Conservation (phyloP, 2,888 invertebrate species). For the Athrips mouffetella region DNA sequence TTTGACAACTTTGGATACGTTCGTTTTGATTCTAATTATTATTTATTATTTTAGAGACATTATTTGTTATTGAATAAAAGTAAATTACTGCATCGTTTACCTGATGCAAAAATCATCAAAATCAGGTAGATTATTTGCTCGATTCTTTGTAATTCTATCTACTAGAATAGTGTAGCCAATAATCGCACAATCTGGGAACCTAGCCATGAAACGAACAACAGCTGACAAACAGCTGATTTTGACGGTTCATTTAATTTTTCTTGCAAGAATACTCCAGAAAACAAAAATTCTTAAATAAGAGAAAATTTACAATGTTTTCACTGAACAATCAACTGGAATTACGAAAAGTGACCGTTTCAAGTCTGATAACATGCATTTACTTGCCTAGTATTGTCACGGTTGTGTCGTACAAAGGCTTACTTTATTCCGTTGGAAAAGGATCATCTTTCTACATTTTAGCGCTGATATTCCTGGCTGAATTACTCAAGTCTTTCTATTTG, state of each 20-base stretch:
- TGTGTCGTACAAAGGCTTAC: constrained; percentile 75
- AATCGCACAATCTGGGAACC: too few relatives aligned
- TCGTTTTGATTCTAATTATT: too few relatives aligned
- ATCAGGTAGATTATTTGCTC: too few relatives aligned
- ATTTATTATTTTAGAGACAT: too few relatives aligned
- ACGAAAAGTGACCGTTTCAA: constrained; percentile 66
- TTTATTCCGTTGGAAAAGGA: constrained; percentile 80
- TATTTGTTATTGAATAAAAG: too few relatives aligned
- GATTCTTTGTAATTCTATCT: too few relatives aligned
- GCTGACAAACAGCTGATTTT: neutral
- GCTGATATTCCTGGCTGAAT: constrained; percentile 71
- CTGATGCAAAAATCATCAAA: too few relatives aligned
- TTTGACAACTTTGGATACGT: too few relatives aligned
- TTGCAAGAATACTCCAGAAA: neutral
- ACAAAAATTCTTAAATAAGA: neutral
- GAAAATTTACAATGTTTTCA: constrained; percentile 49
- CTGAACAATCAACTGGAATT: constrained; percentile 60
- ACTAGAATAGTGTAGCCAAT: too few relatives aligned
- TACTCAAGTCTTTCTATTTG: constrained; percentile 73
- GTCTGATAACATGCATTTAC: constrained; percentile 80
- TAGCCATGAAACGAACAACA: too few relatives aligned
- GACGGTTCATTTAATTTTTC: neutral
- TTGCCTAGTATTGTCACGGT: constrained; percentile 77
- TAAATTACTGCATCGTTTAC: too few relatives aligned
- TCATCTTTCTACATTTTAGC: constrained; percentile 64